Evolutionary conservation across 2,888 invertebrate species (phyloP), one percentile per base, ranked within the genome.

Genomic region (Sesamia inferens): DNA sequence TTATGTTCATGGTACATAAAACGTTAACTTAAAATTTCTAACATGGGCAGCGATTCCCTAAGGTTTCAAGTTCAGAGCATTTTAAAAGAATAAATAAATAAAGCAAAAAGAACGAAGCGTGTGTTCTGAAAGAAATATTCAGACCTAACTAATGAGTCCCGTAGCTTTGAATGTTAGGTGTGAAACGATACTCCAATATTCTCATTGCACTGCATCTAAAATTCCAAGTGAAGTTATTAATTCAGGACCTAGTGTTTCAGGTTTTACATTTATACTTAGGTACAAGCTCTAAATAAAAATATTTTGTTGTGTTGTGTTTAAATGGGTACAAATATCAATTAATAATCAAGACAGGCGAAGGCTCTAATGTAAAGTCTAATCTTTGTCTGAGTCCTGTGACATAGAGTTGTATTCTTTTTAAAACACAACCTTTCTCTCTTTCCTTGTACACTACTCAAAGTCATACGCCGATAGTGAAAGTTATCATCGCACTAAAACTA

Each of bases 71-170:
- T 64, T 67, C 48, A 57, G 48, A 76, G 58, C 48, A 63, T 58
- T 78, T 51, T 31, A 69, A 16, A 59, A 64, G 39, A 68, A 64
- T 71, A 57, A 54, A 68, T 31, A 71, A 64, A 11, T 64, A n/a
- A 82, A 47, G 54, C 24, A 79, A 79, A 79, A 66, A 44, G 74
- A 47, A 65, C 16, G 10, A n/a, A 39, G 51, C 61, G 39, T 76
- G 65, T 62, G 71, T 61, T 68, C 14, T 58, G 68, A 71, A 81
- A 67, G 63, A 77, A 82, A 82, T 68, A 65, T 71, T 78, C 51
- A 67, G 61, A 47, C 68, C 65, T 70, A 62, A 58, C 81, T 71
- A 79, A 82, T 71, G 82, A 68, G 57, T 19, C 51, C 16, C 48
- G 63, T 7, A 64, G 79, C 82, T 78, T 65, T 65, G 78, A 68